These are phyloP conservation scores for Nothobranchius furzeri DNA, from an alignment of 2,113 vertebrate species.

Conservation along the genomic window DNA sequence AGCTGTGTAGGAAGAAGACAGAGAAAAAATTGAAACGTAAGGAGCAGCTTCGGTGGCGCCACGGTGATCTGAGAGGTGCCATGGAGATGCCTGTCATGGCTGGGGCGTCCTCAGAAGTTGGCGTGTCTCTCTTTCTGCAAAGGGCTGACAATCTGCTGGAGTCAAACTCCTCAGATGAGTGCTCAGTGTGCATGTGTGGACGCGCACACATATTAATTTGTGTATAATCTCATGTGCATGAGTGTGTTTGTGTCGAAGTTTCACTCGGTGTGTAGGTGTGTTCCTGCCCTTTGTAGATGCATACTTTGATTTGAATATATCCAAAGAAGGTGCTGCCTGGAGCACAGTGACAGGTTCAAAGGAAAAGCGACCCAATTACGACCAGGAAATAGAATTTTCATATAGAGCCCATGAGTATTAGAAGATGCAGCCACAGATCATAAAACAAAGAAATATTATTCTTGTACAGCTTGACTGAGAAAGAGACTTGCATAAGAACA, in stretches of 20 bases:
- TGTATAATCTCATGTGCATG: conserved; percentile 5
- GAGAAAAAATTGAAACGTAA: conserved; percentile 59
- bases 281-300: conserved; percentile 54
- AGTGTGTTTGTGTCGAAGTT: conserved; percentile 39
- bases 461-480: background rate
- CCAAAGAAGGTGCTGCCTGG: conserved; percentile 56
- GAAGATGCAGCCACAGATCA: conserved; percentile 10
- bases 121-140: conserved; percentile 62
- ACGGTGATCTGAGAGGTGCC: conserved; percentile 71
- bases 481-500: conserved; percentile 6
- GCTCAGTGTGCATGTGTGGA: background rate
- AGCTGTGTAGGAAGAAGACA: conserved; percentile 52
- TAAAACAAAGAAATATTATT: conserved; percentile 25
- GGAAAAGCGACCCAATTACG: conserved; percentile 64
- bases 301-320: conserved; percentile 57
- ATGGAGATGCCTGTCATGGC: conserved; percentile 68
- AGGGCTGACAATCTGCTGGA: conserved; percentile 59
- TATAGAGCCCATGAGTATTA: conserved; percentile 31
- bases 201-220: conserved; percentile 16
- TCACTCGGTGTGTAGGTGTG: conserved; percentile 46
- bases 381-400: conserved; percentile 44
- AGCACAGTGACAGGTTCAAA: conserved; percentile 60
- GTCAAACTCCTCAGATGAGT: conserved; percentile 60
- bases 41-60: conserved; percentile 54
- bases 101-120: conserved; percentile 65